Evolutionary conservation across 2,113 vertebrate genomes (phyloP).

Genomic region (Gnathonemus longibarbis): DNA sequence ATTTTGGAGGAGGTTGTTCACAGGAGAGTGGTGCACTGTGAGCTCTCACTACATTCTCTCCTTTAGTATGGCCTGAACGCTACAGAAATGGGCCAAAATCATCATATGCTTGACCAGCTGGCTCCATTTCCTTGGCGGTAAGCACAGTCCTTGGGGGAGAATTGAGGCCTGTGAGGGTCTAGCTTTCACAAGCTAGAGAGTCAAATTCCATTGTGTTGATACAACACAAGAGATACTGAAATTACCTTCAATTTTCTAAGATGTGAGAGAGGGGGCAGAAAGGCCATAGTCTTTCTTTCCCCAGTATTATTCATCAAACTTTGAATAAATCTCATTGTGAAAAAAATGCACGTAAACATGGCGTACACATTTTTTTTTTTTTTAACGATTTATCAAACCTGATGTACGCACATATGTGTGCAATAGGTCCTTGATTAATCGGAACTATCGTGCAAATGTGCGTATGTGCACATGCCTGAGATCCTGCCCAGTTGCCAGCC

Average conservation of each 20-base stretch:
- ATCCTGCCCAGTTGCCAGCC: not conserved
- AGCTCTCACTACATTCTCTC: not conserved
- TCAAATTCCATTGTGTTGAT: not conserved
- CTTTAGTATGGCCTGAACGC: not conserved
- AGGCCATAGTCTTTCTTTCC: not conserved
- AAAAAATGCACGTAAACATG: not conserved
- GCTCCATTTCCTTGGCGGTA: not conserved
- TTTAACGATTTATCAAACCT: not conserved
- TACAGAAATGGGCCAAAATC: not conserved
- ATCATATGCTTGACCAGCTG: not conserved
- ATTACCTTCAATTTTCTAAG: not conserved
- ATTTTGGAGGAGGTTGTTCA: not conserved
- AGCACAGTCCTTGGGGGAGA: not conserved
- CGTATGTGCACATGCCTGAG: not conserved
- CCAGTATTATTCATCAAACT: not conserved
- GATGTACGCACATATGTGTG: not conserved
- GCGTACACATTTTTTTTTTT: not conserved
- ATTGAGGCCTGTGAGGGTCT: not conserved
- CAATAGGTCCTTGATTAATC: not conserved
- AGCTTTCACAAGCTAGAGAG: not conserved
- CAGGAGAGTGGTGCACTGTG: not conserved
- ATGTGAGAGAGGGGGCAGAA: not conserved
- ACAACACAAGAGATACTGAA: not conserved
- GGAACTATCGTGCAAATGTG: not conserved
- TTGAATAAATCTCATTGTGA: not conserved